Evolutionary conservation across 2,888 invertebrate species (phyloP), one percentile per base, ranked within the genome.

Genomic region (Xylota sylvarum): DNA sequence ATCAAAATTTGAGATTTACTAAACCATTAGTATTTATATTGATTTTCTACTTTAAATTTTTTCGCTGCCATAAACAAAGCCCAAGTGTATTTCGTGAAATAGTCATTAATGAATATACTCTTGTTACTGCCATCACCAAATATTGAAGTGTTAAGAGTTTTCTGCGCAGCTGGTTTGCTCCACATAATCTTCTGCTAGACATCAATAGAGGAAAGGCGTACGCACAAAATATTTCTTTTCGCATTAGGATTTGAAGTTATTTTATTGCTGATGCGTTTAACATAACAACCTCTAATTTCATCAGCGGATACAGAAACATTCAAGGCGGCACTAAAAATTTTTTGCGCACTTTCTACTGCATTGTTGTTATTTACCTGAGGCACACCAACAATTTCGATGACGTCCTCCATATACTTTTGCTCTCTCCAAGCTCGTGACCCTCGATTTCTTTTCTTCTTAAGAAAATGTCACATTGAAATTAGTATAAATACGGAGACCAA

Each of bases 231-330:
- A 32, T 55, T 55, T 55, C n/a, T 32, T 14, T 6, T 55, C 14
- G 14, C 17, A 32, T 17, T 32, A 14, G 30, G 14, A 32, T 30
- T 32, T 5, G 30, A 55, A 32, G 27, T 32, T 32, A 12, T n/a
- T n/a, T n/a, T n/a, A n/a, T n/a, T n/a, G n/a, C n/a, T n/a, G n/a
- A n/a, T n/a, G n/a, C n/a, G n/a, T n/a, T n/a, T n/a, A n/a, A n/a
- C n/a, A n/a, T 19, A 30, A 17, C 58, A 60, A 9, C 35, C 3
- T 23, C 19, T 10, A 12, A 60, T 60, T 46, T 46, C 46, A 17
- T 46, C 23, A 12, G 78, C 56, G 30, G 70, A 62, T 5, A 80
- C 19, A n/a, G 50, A 17, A 37, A 37, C 58, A 60, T 60, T 60
- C 12, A 60, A 40, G n/a, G 58, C 58, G n/a, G 58, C 58, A 37